Evolutionary conservation across 2,797 vertebrate species (phyloP).

Genomic region (Arnoldichthys spilopterus): DNA sequence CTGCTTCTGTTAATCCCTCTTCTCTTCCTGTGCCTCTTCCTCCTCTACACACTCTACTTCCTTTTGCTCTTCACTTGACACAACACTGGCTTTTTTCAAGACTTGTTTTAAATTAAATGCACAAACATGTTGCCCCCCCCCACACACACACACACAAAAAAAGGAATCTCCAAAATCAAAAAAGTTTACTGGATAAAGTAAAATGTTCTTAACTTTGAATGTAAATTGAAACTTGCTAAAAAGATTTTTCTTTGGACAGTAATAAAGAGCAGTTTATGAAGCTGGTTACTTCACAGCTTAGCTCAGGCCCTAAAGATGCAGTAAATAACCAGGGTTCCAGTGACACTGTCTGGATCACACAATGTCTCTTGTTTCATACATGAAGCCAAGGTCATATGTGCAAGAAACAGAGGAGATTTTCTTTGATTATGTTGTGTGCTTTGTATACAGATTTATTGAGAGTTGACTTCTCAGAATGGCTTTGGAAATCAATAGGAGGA

Average conservation of each 20-base stretch:
- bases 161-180: too few species aligned
- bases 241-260: too few species aligned
- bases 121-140: too few species aligned
- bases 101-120: background rate
- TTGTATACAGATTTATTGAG: constrained; percentile 49
- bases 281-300: background rate
- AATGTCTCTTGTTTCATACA: background rate
- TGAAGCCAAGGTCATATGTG: constrained; percentile 10
- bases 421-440: constrained; percentile 58
- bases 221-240: too few species aligned
- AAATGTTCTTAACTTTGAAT: too few species aligned
- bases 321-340: background rate
- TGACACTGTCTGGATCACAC: background rate
- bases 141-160: too few species aligned
- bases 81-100: background rate
- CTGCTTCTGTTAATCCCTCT: constrained; percentile 46
- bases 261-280: background rate
- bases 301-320: background rate
- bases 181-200: too few species aligned
- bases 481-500: constrained; percentile 64
- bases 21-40: constrained; percentile 28
- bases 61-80: constrained; percentile 3
- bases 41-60: constrained; percentile 31
- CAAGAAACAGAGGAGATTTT: constrained; percentile 59
- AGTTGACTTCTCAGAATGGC: constrained; percentile 61